A percentile compares a stretch with the other conserved stretches of the same genome.
These are phyloP conservation scores for Lordiphosa fenestrarum DNA, from an alignment of 2,888 invertebrate species.

Conservation along the genomic window DNA sequence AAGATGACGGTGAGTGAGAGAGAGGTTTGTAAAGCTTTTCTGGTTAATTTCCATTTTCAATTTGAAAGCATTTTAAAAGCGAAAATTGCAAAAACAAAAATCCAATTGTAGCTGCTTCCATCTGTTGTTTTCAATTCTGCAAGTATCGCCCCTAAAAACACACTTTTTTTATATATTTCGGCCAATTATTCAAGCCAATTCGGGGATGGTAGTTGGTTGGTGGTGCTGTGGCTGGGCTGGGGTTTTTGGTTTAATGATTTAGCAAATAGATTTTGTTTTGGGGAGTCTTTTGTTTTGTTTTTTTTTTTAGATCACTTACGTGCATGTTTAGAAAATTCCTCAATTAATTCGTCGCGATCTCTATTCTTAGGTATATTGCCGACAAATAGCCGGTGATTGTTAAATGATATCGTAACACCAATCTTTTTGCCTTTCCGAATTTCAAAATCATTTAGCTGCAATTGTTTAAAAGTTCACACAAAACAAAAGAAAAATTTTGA, in stretches of 20 bases:
- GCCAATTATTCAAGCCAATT: conserved; percentile 51
- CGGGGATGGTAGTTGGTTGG: conserved; percentile 26
- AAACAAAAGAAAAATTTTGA: conserved; percentile 71
- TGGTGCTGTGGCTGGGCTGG: conserved; percentile 30
- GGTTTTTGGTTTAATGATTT: conserved; percentile 20
- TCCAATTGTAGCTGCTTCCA: conserved; percentile 69
- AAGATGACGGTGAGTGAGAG: conserved; percentile 15
- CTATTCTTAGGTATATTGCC: conserved; percentile 99
- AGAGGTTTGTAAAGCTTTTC: conserved; percentile 19
- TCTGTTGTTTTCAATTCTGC: conserved; percentile 60
- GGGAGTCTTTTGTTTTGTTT: conserved; percentile 36
- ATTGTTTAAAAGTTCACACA: conserved; percentile 86
- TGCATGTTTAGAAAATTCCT: conserved; percentile 99
- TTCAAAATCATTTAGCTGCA: conserved; percentile 99
- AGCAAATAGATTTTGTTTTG: conserved; percentile 21
- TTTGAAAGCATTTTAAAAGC: conserved; percentile 63
- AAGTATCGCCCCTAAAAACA: conserved; percentile 73
- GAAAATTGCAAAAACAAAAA: conserved; percentile 80
- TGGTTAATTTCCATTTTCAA: conserved; percentile 11
- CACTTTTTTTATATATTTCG: conserved; percentile 21
- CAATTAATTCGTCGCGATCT: conserved; percentile 99
- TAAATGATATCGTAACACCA: conserved; percentile 99
- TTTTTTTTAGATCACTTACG: conserved; percentile 87
- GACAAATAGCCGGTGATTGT: conserved; percentile 99
- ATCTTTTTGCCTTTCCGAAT: conserved; percentile 99